These are phyloP conservation scores for Lasioglossum villosulum DNA, from an alignment of 2,888 invertebrate species.

Conservation along the genomic window DNA sequence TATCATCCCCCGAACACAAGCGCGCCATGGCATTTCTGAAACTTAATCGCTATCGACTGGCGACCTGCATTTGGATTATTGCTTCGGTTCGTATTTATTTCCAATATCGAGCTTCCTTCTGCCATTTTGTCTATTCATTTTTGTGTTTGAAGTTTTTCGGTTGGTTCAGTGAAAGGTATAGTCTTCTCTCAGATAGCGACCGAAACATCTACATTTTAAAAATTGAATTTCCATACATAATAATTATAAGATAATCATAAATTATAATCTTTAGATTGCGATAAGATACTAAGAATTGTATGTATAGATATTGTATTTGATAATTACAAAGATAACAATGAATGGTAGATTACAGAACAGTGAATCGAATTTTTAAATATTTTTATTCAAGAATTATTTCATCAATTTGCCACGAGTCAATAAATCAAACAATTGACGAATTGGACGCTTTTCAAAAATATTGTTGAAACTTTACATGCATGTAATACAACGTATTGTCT, in stretches of 20 bases:
- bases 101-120: conserved; percentile 6
- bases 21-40: conserved; percentile 51
- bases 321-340: neutral
- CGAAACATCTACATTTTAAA: neutral
- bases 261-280: neutral
- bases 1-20: conserved; percentile 60
- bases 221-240: neutral
- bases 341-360: neutral
- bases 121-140: neutral
- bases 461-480: neutral
- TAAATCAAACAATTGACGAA: too few species aligned
- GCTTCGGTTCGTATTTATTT: conserved; percentile 3
- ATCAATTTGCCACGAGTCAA: too few species aligned
- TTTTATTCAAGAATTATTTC: neutral
- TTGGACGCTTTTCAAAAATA: neutral
- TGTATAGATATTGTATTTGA: neutral
- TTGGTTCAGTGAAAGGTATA: neutral
- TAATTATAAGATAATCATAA: neutral
- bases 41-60: conserved; percentile 61
- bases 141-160: neutral
- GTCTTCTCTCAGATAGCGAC: neutral
- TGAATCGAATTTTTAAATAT: neutral
- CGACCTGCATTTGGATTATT: conserved; percentile 40
- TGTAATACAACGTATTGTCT: neutral
- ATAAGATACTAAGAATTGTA: neutral